Evolutionary conservation across 2,888 invertebrate genomes (phyloP).

Genomic region (Nyleta sp.): DNA sequence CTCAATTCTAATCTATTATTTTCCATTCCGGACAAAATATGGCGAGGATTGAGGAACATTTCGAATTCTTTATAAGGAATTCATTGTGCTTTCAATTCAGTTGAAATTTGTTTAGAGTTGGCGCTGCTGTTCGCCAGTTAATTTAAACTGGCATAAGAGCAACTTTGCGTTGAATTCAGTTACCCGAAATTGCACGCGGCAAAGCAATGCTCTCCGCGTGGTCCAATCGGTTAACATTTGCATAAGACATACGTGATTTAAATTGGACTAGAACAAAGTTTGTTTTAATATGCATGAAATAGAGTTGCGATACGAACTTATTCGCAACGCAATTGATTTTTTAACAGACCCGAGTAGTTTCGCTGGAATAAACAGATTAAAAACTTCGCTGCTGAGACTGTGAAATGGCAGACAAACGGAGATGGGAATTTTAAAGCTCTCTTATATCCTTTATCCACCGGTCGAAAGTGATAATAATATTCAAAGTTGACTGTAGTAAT

Average conservation of each 20-base stretch:
- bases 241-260: constrained; percentile 32
- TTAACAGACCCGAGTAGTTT: too few relatives aligned
- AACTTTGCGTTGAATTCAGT: constrained; percentile 35
- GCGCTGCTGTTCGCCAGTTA: constrained; percentile 9
- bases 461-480: neutral
- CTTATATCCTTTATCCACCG: too few relatives aligned
- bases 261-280: constrained; percentile 31
- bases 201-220: constrained; percentile 17
- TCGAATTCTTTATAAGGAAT: too few relatives aligned
- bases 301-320: too few relatives aligned
- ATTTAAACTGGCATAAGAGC: constrained; percentile 37
- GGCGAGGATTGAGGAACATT: too few relatives aligned
- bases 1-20: too few relatives aligned
- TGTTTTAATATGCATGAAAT: constrained; percentile 20
- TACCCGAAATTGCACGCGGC: constrained; percentile 24
- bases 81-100: neutral
- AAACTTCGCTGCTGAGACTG: neutral
- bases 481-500: neutral
- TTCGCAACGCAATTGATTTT: too few relatives aligned
- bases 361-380: neutral
- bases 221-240: constrained; percentile 25
- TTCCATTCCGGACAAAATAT: too few relatives aligned
- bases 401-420: too few relatives aligned
- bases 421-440: too few relatives aligned
- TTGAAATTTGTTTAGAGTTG: constrained; percentile 6